Percentiles rank a stretch among this genome's conserved stretches.
Evolutionary conservation across 2,888 invertebrate genomes (phyloP).

Genomic region (Agrotis exclamationis): DNA sequence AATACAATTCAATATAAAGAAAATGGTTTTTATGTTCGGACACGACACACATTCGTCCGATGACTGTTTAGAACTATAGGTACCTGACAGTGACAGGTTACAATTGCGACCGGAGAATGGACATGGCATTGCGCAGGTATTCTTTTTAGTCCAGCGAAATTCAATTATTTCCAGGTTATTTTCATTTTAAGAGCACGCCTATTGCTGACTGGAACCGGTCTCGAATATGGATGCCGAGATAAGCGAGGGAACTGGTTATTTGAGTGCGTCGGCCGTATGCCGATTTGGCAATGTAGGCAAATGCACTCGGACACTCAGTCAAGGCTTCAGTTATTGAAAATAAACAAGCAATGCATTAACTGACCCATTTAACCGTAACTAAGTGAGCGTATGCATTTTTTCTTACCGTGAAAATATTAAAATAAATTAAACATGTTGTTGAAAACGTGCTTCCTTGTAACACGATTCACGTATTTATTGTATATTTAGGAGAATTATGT

Average conservation of each 20-base stretch:
- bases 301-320: constrained; percentile 69
- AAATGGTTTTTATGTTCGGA: constrained; percentile 37
- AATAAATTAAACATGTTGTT: constrained; percentile 53
- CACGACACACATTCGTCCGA: constrained; percentile 47
- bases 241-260: constrained; percentile 80
- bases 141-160: constrained; percentile 57
- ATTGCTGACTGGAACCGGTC: constrained; percentile 77
- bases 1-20: constrained; percentile 57
- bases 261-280: constrained; percentile 72
- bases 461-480: constrained; percentile 5
- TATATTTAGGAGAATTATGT: neutral
- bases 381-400: constrained; percentile 47
- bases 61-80: constrained; percentile 45
- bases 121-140: constrained; percentile 43
- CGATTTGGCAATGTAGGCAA: constrained; percentile 79
- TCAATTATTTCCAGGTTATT: constrained; percentile 72
- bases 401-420: constrained; percentile 54
- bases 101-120: constrained; percentile 51
- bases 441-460: constrained; percentile 54
- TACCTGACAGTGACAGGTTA: constrained; percentile 54
- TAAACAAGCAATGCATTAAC: constrained; percentile 51
- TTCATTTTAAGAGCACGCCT: constrained; percentile 69
- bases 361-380: constrained; percentile 63
- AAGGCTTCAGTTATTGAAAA: constrained; percentile 63
- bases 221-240: constrained; percentile 73